A percentile compares a stretch with the other conserved stretches of the same genome.
These are phyloP conservation scores for Forbesichthys papilliferus DNA, from an alignment of 2,113 vertebrate species.

Conservation along the genomic window DNA sequence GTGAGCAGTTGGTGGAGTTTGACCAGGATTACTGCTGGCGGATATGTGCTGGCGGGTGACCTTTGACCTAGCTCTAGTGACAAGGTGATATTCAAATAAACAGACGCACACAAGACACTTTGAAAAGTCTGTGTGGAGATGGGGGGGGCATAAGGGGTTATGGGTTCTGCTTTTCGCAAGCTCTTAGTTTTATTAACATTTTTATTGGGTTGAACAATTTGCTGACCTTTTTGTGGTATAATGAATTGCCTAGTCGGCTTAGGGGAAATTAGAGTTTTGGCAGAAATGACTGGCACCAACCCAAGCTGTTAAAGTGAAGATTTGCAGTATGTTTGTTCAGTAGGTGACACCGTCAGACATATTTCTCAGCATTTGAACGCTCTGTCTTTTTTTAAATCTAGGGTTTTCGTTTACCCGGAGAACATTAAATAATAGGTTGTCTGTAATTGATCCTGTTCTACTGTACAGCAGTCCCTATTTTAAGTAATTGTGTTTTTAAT, in stretches of 20 bases:
- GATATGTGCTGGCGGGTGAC: slow-evolving; percentile 38
- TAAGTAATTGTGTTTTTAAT: slow-evolving; percentile 42
- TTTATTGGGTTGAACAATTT: slow-evolving; percentile 77
- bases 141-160: slow-evolving; percentile 33
- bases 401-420: not conserved
- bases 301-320: slow-evolving; percentile 61
- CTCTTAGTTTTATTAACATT: slow-evolving; percentile 80
- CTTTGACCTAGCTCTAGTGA: slow-evolving; percentile 51
- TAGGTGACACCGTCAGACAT: slow-evolving; percentile 45
- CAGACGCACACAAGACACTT: slow-evolving; percentile 12
- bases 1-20: slow-evolving; percentile 63
- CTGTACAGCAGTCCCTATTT: slow-evolving; percentile 15
- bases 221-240: slow-evolving; percentile 73
- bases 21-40: slow-evolving; percentile 55
- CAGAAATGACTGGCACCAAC: slow-evolving; percentile 63
- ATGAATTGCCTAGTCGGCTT: slow-evolving; percentile 62
- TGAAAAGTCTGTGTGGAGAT: slow-evolving; percentile 21
- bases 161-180: slow-evolving; percentile 50
- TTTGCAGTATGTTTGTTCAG: slow-evolving; percentile 64
- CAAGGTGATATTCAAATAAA: slow-evolving; percentile 12
- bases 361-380: slow-evolving; percentile 37
- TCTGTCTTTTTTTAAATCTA: not conserved
- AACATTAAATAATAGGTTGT: slow-evolving; percentile 9
- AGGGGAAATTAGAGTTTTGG: slow-evolving; percentile 68
- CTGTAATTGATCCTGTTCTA: slow-evolving; percentile 6